Base-by-base conservation (phyloP, 2,888 invertebrate species). In the Ochropleura plecta region DNA sequence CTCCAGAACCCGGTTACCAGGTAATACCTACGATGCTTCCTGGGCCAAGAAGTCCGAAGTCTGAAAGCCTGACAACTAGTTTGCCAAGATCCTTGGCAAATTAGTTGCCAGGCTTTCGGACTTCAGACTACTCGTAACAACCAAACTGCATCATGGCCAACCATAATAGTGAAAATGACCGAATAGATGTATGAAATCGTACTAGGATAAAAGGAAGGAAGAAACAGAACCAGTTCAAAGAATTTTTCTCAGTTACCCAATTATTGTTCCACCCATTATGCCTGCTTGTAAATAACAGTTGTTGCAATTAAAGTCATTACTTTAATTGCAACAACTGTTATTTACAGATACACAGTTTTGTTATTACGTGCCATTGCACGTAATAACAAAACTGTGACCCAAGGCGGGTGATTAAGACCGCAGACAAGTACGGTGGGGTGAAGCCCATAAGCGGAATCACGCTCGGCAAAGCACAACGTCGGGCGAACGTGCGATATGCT, bases 401-500 rank as follows among this genome's bases (percentile, higher is more conserved):
- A 70, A 83, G 76, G 74, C 76, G 64, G 68, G 60, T 81, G 70
- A 79, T 83, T 77, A 82, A 78, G 71, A 77, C 66, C 65, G 64
- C 76, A 72, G 67, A 73, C 76, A 84, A 73, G 80, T 85, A 79
- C 42, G 55, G 75, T 71, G 62, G 73, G 81, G 78, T 81, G 78
- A 78, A 70, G 66, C 73, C 72, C 62, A 77, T 72, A 59, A 81
- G 83, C 92, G 94, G 94, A 94, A 93, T 90, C 87, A 86, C 87
- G 94, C 94, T 94, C 86, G 84, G 85, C 90, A 86, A 91, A 92
- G 92, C 93, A 84, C 86, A 81, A 88, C 92, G 86, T 72, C 65
- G 74, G 42, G 70, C 75, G 85, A 70, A 64, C 68, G 93, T 94
- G 94, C 93, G 93, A 92, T 94, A 94, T 94, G 94, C 89, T 90